Conservation (phyloP, 2,113 vertebrate species). For the Bufo bufo region DNA sequence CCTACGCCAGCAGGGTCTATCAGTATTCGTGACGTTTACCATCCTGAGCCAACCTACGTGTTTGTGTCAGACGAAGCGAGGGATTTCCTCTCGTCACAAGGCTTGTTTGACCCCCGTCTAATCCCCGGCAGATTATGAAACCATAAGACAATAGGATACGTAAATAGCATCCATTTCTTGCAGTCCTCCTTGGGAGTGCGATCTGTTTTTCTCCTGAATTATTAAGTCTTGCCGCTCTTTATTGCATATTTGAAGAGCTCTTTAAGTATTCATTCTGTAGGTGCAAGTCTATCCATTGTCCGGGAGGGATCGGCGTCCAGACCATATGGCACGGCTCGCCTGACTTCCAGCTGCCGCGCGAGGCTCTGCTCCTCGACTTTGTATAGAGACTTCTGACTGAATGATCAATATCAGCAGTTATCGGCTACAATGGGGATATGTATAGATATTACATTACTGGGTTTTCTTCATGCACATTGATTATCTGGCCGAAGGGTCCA, state of each 20-base stretch:
- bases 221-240: not conserved
- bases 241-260: constrained; percentile 28
- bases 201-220: not conserved
- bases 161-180: not conserved
- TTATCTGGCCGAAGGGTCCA: too few species aligned
- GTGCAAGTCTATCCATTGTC: not conserved
- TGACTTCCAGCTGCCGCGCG: constrained; percentile 22
- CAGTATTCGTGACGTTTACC: too few species aligned
- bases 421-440: too few species aligned
- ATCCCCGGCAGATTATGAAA: not conserved
- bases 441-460: too few species aligned
- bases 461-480: too few species aligned
- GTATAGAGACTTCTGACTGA: not conserved
- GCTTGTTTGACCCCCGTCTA: not conserved
- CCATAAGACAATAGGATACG: not conserved
- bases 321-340: constrained; percentile 28
- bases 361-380: not conserved
- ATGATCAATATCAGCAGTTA: not conserved
- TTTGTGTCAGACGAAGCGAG: constrained; percentile 7
- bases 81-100: constrained; percentile 13
- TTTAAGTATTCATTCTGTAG: constrained; percentile 53
- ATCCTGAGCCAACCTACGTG: constrained; percentile 9
- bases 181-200: not conserved
- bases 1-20: too few species aligned
- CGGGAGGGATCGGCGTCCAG: constrained; percentile 45